Base-by-base conservation (phyloP, 2,888 invertebrate species). In the Uropetala carovei region DNA sequence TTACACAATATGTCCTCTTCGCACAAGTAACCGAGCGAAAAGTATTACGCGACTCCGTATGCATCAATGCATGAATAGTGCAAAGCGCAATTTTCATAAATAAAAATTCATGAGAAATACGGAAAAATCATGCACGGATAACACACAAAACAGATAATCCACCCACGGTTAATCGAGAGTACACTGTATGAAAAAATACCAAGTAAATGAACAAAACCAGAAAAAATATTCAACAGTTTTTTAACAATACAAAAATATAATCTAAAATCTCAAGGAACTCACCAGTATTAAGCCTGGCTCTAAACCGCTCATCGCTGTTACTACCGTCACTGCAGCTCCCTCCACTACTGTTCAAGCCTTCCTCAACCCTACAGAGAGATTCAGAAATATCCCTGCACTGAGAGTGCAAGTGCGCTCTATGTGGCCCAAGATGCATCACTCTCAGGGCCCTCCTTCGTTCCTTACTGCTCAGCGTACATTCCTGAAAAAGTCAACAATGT, bases 381-480 rank as follows among this genome's bases (percentile, higher is more conserved):
- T 91, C 91, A 7, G 92, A 92, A 30, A 64, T 92, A n/a, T 64
- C 85, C 56, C 83, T 60, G 56, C 92, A 85, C n/a, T 84, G 92
- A 16, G 82, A 30, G 58, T 92, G 91, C 3, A 82, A 59, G 60
- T 75, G 92, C 92, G 30, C 89, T 84, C 83, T 89, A 92, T 92
- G 93, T 93, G 82, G 94, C 94, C 93, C 95, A 95, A 95, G 95
- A 93, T 95, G 95, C 16, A 96, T 95, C 93, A 95, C 95, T 92
- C 96, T 94, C 60, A 97, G 94, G 9, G 96, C 96, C 93, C 95
- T 95, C 92, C 97, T 95, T 84, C 97, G 95, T 94, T 96, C 96
- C 94, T 97, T 97, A 93, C 97, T 97, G 93, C 96, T 96, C 94
- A 96, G 94, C 93, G 96, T 96, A 94, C 97, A 97, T 94, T 97